A percentile compares a stretch with the other conserved stretches of the same genome.
Conservation (phyloP, 2,888 invertebrate species). For the Eurytoma adleriae region DNA sequence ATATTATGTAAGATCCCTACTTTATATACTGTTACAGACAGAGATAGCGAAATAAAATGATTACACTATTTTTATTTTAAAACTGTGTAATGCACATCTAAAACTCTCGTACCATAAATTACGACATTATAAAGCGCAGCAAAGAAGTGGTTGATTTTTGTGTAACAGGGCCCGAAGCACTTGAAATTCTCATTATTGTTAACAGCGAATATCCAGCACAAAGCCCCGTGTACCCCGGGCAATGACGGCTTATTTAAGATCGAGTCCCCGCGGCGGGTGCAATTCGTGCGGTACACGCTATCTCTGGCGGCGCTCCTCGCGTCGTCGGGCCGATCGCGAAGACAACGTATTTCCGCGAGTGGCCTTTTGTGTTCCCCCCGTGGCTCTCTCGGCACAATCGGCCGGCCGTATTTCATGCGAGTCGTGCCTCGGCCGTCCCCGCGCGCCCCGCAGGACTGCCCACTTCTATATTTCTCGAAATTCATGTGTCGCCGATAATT, state of each 20-base stretch:
- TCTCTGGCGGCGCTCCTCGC: slow-evolving; percentile 5
- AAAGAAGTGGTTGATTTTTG: no score
- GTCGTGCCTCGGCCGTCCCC: slow-evolving; percentile 48
- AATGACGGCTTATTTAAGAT: slow-evolving; percentile 49
- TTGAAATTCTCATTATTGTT: no score
- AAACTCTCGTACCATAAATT: no score
- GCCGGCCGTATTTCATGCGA: slow-evolving; percentile 54
- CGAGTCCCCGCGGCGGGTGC: slow-evolving; percentile 28
- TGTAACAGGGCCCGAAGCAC: no score
- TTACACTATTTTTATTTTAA: no score
- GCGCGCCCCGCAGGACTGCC: slow-evolving; percentile 53
- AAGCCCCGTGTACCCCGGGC: no score
- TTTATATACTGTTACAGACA: no score
- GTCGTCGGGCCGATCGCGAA: slow-evolving; percentile 28
- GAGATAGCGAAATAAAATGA: no score
- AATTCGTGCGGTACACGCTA: slow-evolving; percentile 53
- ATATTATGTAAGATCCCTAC: no score
- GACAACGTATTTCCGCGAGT: slow-evolving; percentile 54
- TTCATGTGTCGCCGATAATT: slow-evolving; percentile 54
- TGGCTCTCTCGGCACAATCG: slow-evolving; percentile 32
- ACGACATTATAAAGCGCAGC: no score
- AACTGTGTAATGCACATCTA: no score
- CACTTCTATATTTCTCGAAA: slow-evolving; percentile 54
- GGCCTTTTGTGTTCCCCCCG: slow-evolving; percentile 38
- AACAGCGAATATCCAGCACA: no score